phyloP scores from a whole-genome alignment of 2,888 invertebrate genomes.

The Meiosimyza platycephala region DNA sequence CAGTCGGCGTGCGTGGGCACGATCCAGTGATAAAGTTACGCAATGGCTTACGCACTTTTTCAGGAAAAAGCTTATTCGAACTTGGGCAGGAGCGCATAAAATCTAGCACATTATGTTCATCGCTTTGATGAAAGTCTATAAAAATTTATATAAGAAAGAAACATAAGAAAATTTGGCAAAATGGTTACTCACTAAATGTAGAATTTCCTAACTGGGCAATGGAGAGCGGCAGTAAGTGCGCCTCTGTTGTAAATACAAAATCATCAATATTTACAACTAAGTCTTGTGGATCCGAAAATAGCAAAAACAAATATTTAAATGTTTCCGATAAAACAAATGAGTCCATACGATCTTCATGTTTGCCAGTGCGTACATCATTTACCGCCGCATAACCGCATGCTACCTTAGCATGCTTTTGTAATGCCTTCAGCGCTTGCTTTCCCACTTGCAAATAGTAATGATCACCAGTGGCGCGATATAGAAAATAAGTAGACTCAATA shows the following conservation, averaged over 20 bases:
- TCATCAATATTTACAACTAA: constrained; percentile 84
- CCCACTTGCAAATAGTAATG: constrained; percentile 94
- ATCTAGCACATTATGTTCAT: constrained; percentile 71
- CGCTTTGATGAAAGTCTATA: constrained; percentile 68
- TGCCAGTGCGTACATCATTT: constrained; percentile 91
- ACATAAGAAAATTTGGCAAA: neutral
- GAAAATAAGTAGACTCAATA: constrained; percentile 96
- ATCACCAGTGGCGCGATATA: constrained; percentile 95
- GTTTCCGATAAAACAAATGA: constrained; percentile 98
- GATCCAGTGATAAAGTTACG: constrained; percentile 86
- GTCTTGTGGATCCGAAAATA: constrained; percentile 91
- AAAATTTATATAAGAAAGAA: constrained; percentile 33
- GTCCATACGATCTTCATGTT: constrained; percentile 97
- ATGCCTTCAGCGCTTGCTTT: constrained; percentile 84
- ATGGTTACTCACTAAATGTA: constrained; percentile 63
- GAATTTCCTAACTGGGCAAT: constrained; percentile 76
- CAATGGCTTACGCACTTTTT: constrained; percentile 84
- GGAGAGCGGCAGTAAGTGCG: constrained; percentile 91
- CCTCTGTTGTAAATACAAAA: constrained; percentile 93
- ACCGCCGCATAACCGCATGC: constrained; percentile 97
- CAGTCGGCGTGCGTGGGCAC: constrained; percentile 74
- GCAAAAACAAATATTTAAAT: constrained; percentile 94
- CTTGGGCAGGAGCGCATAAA: constrained; percentile 82
- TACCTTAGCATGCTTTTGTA: constrained; percentile 92
- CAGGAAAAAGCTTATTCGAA: constrained; percentile 84